Percentiles rank a stretch among this genome's conserved stretches.
phyloP scores from a whole-genome alignment of 1,140 invertebrate species.

The Scaptomyza graminum region DNA sequence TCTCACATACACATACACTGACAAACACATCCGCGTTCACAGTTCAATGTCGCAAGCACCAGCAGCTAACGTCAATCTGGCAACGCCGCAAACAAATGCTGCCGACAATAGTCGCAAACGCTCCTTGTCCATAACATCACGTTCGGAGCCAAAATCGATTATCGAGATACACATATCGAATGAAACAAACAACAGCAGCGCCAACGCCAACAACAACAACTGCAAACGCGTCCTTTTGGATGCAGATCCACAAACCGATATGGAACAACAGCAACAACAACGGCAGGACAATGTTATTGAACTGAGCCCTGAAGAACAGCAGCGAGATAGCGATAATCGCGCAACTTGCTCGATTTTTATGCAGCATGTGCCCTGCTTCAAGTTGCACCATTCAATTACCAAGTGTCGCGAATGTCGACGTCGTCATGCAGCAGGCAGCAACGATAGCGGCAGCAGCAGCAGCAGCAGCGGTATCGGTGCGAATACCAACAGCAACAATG shows the following conservation, averaged over 20 bases:
- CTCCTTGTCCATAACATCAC: conserved; percentile 19
- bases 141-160: conserved; percentile 65
- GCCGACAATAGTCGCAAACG: conserved; percentile 38
- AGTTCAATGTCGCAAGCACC: conserved; percentile 37
- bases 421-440: conserved; percentile 22
- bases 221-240: conserved; percentile 41
- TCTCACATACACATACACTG: conserved; percentile 1
- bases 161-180: conserved; percentile 74
- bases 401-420: conserved; percentile 74
- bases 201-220: neutral
- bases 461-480: conserved; percentile 13
- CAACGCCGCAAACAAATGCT: conserved; percentile 25
- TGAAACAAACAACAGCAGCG: conserved; percentile 33
- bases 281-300: conserved; percentile 11
- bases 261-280: conserved; percentile 19
- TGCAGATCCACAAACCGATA: conserved; percentile 3
- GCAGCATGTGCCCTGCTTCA: conserved; percentile 78
- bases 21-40: conserved; percentile 8
- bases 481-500: conserved; percentile 37
- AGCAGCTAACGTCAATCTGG: conserved; percentile 23
- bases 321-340: conserved; percentile 57
- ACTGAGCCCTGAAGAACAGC: conserved; percentile 52
- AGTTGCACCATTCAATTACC: conserved; percentile 52
- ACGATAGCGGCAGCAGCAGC: neutral
- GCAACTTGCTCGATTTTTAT: conserved; percentile 60